A percentile compares a stretch with the other conserved stretches of the same genome.
Evolutionary conservation across 37 sponge, comb jelly and placozoan species (phyloP).

Genomic region (Halisarca cf. caerulea): DNA sequence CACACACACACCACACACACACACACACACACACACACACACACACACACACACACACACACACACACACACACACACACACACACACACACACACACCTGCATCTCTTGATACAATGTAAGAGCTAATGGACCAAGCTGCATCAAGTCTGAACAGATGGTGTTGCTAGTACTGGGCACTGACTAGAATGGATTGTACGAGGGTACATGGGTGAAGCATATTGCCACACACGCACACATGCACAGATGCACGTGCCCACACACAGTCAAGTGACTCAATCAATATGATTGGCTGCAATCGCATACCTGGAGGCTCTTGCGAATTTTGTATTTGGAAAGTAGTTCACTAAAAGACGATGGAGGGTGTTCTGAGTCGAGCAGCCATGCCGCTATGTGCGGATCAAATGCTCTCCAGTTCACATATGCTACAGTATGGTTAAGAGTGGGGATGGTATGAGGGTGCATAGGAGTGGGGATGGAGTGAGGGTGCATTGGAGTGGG

Average conservation of each 20-base stretch:
- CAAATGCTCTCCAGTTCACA: constrained; percentile 46
- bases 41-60: constrained; percentile 26
- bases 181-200: background rate
- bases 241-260: constrained; percentile 8
- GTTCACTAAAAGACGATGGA: constrained; percentile 16
- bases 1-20: too few species aligned
- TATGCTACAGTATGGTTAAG: constrained; percentile 19
- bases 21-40: background rate
- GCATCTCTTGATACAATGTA: constrained; percentile 34
- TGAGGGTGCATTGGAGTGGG: too few species aligned
- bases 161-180: background rate
- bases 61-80: background rate
- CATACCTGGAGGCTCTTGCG: background rate
- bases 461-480: too few species aligned
- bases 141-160: constrained; percentile 34
- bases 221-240: constrained; percentile 28
- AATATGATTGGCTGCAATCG: too few species aligned
- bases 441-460: too few species aligned
- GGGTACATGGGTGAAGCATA: background rate
- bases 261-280: background rate
- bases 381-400: constrained; percentile 52
- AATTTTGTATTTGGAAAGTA: background rate
- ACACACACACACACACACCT: constrained; percentile 10
- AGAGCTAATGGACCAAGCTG: constrained; percentile 54
- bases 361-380: constrained; percentile 67